phyloP scores from a whole-genome alignment of 2,888 invertebrate species.

The Melieria picta region DNA sequence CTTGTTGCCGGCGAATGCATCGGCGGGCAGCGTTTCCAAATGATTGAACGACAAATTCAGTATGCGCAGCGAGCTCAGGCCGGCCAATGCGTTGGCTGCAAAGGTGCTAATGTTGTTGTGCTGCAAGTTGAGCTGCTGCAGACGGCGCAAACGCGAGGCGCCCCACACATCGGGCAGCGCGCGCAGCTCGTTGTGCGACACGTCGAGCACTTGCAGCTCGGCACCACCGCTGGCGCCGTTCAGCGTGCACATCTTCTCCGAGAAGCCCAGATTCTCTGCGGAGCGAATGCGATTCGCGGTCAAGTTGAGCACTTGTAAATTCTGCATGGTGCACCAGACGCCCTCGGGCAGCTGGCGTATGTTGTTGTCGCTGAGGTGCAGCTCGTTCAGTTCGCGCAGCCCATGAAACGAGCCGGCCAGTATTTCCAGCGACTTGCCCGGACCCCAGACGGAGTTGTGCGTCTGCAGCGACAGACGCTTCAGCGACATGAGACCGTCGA shows the following conservation, averaged over 20 bases:
- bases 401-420: conserved; percentile 78
- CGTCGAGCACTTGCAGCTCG: conserved; percentile 80
- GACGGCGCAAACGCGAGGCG: conserved; percentile 77
- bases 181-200: conserved; percentile 83
- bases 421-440: conserved; percentile 79
- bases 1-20: conserved; percentile 81
- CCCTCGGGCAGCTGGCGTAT: conserved; percentile 82
- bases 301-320: conserved; percentile 83
- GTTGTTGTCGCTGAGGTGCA: conserved; percentile 87
- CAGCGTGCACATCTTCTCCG: conserved; percentile 64
- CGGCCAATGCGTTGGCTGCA: conserved; percentile 81
- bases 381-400: conserved; percentile 79
- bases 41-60: conserved; percentile 89
- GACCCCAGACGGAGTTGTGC: conserved; percentile 82
- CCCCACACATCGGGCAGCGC: conserved; percentile 79
- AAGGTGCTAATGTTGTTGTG: conserved; percentile 85
- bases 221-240: conserved; percentile 71
- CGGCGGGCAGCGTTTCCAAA: conserved; percentile 82
- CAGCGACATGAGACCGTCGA: conserved; percentile 82
- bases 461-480: conserved; percentile 82
- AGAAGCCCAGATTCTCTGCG: conserved; percentile 79
- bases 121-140: conserved; percentile 83
- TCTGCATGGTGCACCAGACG: conserved; percentile 81
- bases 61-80: conserved; percentile 80
- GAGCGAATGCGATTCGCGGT: conserved; percentile 85